Base-by-base conservation (phyloP, 2,113 vertebrate genomes). In the Leucopternis melanops region DNA sequence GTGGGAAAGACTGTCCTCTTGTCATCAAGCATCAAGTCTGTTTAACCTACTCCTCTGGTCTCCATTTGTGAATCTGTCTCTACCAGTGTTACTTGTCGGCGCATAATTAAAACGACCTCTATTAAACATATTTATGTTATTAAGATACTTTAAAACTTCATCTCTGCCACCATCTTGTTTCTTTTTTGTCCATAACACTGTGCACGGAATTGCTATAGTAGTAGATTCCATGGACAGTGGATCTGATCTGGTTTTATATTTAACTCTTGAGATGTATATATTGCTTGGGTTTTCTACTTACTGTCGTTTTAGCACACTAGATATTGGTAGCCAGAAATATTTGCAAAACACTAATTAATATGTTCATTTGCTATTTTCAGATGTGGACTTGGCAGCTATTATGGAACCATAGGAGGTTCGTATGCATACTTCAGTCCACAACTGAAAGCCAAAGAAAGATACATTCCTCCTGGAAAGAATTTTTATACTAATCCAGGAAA, bases 401-500 rank as follows among this genome's bases (percentile, higher is more conserved):
- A 98, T 55, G 99, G 98, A 86, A 99, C 99, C 27, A 94, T 99
- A 40, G 98, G 98, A 44, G 99, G 98, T 29, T 98, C 99, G 0
- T 21, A 98, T 22, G 81, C 97, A 31, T 98, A 98, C 81, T 98
- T 99, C 97, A 99, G 98, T 90, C 90, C 98, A 7, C 81, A 98
- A 66, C 15, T 55, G 23, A 97, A 94, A 82, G 84, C 97, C 42
- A 98, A n/a, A 73, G 98, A 96, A 75, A 90, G 92, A 40, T 98
- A 98, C 42, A 23, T 94, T 81, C 77, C 98, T 58, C 97, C 98
- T 72, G 98, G 98, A 52, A 99, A 98, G 96, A 99, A 99, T 96
- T 94, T 99, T 44, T 97, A 98, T 86, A 99, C 98, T 71, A 99
- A 83, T 94, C 98, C 99, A 45, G 97, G 98, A 42, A 99, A 99